A percentile compares a stretch with the other conserved stretches of the same genome.
phyloP scores from a whole-genome alignment of 2,888 invertebrate genomes.

The Phaonia tiefii region DNA sequence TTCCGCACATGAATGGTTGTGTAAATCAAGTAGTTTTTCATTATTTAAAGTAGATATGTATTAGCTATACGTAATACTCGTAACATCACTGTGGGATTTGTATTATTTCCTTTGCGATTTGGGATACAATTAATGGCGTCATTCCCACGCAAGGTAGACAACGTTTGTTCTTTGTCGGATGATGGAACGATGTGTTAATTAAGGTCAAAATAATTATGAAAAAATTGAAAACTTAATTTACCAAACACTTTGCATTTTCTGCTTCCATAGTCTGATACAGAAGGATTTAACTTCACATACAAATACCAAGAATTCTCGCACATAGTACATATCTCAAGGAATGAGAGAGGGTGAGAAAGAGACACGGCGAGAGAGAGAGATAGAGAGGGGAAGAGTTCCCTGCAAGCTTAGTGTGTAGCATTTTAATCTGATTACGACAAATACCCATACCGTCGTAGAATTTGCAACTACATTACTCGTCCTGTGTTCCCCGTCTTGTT shows the following conservation, averaged over 20 bases:
- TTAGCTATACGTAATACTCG: too few relatives aligned
- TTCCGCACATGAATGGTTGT: too few relatives aligned
- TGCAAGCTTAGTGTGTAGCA: conserved; percentile 49
- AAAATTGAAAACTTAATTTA: conserved; percentile 67
- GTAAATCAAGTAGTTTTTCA: too few relatives aligned
- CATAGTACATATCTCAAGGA: not conserved
- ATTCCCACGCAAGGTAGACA: not conserved
- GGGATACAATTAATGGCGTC: not conserved
- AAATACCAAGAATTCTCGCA: not conserved
- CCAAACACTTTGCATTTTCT: conserved; percentile 59
- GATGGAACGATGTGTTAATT: conserved; percentile 77
- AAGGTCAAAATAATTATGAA: conserved; percentile 77
- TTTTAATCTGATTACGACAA: conserved; percentile 64
- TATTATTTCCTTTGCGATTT: too few relatives aligned
- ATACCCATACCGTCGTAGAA: conserved; percentile 40
- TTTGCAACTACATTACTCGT: conserved; percentile 17
- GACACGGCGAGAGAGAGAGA: conserved; percentile 21
- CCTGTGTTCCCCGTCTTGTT: conserved; percentile 30
- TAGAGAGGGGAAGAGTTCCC: conserved; percentile 10
- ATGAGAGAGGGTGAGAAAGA: too few relatives aligned
- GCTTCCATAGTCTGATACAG: conserved; percentile 30
- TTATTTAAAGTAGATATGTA: too few relatives aligned
- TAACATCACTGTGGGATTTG: too few relatives aligned
- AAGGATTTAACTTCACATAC: not conserved
- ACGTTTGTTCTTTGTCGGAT: conserved; percentile 21